Base-by-base conservation (phyloP, 2,113 vertebrate genomes). In the Echinops telfairi region DNA sequence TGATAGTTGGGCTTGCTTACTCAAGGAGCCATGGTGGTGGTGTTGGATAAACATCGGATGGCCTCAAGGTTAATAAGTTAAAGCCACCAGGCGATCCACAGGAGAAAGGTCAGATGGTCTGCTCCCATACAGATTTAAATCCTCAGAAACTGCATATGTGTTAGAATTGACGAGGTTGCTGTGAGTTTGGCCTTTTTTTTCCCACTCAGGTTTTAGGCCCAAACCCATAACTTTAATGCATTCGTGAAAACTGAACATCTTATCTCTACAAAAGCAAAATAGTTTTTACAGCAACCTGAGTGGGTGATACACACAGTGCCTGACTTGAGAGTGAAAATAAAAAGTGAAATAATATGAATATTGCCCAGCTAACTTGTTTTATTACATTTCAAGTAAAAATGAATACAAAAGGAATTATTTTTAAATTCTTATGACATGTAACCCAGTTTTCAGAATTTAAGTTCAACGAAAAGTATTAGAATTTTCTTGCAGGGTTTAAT, bases 191-290 rank as follows among this genome's bases (percentile, higher is more conserved):
- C 40, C 7, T 40, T 6, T 6, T 53, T 53, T 29, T 91, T 71
- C 19, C 9, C 82, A 29, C 23, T 77, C 29, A 83, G 58, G 3
- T 78, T 91, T 73, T 70, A 62, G 47, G 36, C 76, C 47, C 2
- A 31, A 64, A 70, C 77, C n/a, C 29, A 83, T 87, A 23, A 22
- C n/a, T 66, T 11, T 66, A 33, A 71, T 71, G 27, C 17, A 22
- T 92, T 88, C 58, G 31, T 85, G 88, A 89, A 92, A 89, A 85
- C 29, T 57, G 40, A 94, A 89, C 64, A 57, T 57, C 15, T 57
- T 33, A 31, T 62, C 40, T 92, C 62, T 80, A 73, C 33, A 89
- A 66, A 80, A 80, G 6, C 53, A 66, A 88, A 92, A 92, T 60
- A 43, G 86, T 78, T 83, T 87, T 83, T 71, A 12, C 23, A 25